A percentile compares a stretch with the other conserved stretches of the same genome.
phyloP scores from a whole-genome alignment of 2,888 invertebrate species.

The Leucoptera coffeella region DNA sequence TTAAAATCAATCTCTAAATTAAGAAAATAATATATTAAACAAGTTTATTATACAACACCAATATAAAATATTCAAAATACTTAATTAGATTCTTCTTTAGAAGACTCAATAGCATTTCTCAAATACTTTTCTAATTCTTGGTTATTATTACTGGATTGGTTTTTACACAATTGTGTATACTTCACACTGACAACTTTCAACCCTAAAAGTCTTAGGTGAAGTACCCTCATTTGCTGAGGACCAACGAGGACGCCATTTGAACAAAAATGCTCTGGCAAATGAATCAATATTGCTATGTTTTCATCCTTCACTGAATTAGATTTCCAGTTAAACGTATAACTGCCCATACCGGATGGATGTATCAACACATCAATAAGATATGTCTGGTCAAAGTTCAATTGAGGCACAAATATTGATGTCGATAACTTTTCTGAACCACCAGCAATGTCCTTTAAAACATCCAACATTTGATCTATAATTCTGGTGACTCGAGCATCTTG shows the following conservation, averaged over 20 bases:
- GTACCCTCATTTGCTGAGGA: slow-evolving; percentile 56
- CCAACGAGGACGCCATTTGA: slow-evolving; percentile 53
- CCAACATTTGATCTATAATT: slow-evolving; percentile 34
- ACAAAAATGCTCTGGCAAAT: slow-evolving; percentile 62
- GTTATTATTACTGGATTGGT: slow-evolving; percentile 35
- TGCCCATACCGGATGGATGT: slow-evolving; percentile 34
- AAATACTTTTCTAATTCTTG: slow-evolving; percentile 46
- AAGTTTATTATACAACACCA: no score
- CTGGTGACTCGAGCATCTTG: slow-evolving; percentile 49
- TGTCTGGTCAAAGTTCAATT: slow-evolving; percentile 48
- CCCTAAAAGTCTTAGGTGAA: slow-evolving; percentile 58
- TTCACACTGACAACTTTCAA: slow-evolving; percentile 56
- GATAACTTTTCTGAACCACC: slow-evolving; percentile 41
- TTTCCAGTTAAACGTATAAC: slow-evolving; percentile 36
- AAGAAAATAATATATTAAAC: no score
- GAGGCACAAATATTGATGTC: slow-evolving; percentile 41
- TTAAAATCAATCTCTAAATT: no score
- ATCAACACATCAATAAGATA: slow-evolving; percentile 57
- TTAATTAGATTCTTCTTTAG: no score
- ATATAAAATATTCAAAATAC: no score
- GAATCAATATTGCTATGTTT: slow-evolving; percentile 53
- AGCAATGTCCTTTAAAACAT: slow-evolving; percentile 27
- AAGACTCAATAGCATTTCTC: slow-evolving; percentile 27
- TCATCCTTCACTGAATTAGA: slow-evolving; percentile 26
- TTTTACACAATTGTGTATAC: slow-evolving; percentile 40